These are phyloP conservation scores for Callinectes sapidus DNA, from an alignment of 2,888 invertebrate genomes.

Conservation along the genomic window DNA sequence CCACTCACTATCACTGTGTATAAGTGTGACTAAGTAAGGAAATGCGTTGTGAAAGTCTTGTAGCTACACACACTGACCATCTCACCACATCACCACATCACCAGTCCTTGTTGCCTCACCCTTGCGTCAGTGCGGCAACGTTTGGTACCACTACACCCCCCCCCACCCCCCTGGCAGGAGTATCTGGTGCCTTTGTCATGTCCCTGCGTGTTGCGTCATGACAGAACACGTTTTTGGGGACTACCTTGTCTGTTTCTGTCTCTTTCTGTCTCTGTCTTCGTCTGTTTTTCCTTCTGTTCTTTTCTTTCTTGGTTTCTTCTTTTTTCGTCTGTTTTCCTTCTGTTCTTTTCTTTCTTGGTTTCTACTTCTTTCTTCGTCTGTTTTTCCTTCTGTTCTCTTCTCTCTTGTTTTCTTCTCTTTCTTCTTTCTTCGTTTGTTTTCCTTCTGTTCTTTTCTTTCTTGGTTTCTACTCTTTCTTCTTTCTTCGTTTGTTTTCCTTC, in stretches of 20 bases:
- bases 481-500: too few species aligned
- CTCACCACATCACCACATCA: background rate
- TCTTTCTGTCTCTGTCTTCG: slow-evolving; percentile 36
- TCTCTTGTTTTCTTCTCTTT: too few species aligned
- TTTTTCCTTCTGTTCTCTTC: background rate
- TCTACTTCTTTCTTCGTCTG: too few species aligned
- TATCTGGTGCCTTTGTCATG: background rate
- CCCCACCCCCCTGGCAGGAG: background rate
- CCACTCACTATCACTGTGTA: background rate
- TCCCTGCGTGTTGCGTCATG: background rate
- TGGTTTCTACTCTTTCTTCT: too few species aligned
- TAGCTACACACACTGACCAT: background rate
- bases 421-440: too few species aligned
- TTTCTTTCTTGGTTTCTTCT: background rate
- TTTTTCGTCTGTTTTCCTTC: background rate
- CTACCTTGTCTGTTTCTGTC: background rate
- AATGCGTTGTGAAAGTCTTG: background rate
- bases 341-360: too few species aligned
- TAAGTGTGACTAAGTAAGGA: background rate
- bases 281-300: background rate
- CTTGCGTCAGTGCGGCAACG: background rate
- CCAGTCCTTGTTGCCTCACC: background rate
- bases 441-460: too few species aligned
- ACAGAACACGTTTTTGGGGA: background rate
- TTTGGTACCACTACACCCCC: too few species aligned